phyloP scores from a whole-genome alignment of 1,140 invertebrate species.

The Drosophila santomea region DNA sequence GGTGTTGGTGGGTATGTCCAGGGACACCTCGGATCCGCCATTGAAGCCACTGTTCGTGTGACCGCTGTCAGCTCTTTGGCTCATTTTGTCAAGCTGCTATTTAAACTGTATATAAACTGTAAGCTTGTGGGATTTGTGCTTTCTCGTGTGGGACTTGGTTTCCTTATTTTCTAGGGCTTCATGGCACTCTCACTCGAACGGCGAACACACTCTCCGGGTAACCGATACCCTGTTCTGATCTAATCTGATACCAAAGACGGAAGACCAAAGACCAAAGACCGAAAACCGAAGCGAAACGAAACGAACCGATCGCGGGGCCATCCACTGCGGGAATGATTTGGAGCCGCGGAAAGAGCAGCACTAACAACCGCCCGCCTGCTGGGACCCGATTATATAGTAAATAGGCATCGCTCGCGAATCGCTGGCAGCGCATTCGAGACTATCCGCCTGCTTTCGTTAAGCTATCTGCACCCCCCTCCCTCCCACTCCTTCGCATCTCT shows the following conservation, averaged over 20 bases:
- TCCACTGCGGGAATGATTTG: conserved; percentile 63
- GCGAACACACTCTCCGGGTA: conserved; percentile 25
- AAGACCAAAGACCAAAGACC: background rate
- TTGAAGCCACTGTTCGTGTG: conserved; percentile 65
- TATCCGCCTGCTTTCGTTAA: conserved; percentile 72
- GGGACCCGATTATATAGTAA: conserved; percentile 71
- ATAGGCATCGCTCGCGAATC: conserved; percentile 54
- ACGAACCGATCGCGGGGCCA: conserved; percentile 55
- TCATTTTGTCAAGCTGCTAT: conserved; percentile 9
- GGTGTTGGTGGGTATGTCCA: conserved; percentile 78
- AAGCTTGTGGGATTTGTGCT: conserved; percentile 2
- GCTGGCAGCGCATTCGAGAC: conserved; percentile 66
- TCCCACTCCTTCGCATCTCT: background rate
- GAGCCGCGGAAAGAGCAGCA: conserved; percentile 49
- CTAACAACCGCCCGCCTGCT: conserved; percentile 58
- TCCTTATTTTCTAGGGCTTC: conserved; percentile 57
- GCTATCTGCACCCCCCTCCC: conserved; percentile 24
- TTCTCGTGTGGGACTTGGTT: conserved; percentile 13
- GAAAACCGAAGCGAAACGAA: background rate
- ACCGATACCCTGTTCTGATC: conserved; percentile 6
- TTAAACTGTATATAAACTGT: background rate
- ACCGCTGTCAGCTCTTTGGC: conserved; percentile 51
- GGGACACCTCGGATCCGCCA: conserved; percentile 68
- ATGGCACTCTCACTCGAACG: conserved; percentile 49
- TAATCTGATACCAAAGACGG: background rate